Conservation (phyloP, 2,113 vertebrate species). For the Prionailurus bengalensis region DNA sequence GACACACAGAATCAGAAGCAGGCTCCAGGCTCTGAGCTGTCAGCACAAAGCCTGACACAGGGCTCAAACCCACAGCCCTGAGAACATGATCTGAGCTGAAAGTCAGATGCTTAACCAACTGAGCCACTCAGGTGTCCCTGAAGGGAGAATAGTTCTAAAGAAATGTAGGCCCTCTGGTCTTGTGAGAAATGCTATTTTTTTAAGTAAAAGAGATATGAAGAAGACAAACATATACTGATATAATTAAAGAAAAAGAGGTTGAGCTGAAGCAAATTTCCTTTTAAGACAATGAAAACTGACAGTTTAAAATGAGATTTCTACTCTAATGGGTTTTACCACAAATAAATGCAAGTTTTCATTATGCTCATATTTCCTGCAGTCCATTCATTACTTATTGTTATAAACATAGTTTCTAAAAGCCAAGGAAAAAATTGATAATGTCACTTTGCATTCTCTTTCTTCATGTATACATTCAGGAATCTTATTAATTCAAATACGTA, state of each 20-base stretch:
- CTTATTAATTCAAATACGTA: background rate
- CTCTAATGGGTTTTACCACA: background rate
- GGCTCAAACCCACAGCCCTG: too few relatives aligned
- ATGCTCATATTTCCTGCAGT: background rate
- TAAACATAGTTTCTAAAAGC: background rate
- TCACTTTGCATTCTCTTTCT: background rate
- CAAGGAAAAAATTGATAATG: background rate
- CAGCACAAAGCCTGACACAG: too few relatives aligned
- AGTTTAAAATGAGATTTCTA: conserved; percentile 44
- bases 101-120: too few relatives aligned
- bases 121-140: too few relatives aligned
- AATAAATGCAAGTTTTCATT: background rate
- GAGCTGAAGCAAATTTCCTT: background rate
- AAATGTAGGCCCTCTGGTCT: background rate
- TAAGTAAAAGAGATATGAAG: background rate
- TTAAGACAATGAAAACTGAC: conserved; percentile 39
- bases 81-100: too few relatives aligned
- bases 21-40: too few relatives aligned
- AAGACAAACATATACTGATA: background rate
- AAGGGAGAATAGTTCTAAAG: background rate
- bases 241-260: background rate
- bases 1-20: too few relatives aligned
- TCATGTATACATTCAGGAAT: background rate
- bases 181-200: conserved; percentile 5
- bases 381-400: background rate